phyloP scores from a whole-genome alignment of 2,113 vertebrate genomes.

The Jacana jacana region DNA sequence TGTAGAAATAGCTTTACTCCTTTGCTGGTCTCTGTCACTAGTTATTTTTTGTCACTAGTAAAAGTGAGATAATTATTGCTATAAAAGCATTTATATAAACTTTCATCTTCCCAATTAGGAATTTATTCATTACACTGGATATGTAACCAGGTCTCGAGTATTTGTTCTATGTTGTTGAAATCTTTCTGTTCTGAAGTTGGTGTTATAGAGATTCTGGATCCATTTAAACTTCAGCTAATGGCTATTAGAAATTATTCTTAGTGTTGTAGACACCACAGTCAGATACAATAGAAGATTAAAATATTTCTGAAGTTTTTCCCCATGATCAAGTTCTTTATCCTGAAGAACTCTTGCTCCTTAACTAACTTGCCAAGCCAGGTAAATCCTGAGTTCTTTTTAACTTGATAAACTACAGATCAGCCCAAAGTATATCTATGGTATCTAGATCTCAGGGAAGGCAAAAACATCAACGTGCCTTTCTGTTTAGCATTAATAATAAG shows the following conservation, averaged over 20 bases:
- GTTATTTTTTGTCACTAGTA: no score
- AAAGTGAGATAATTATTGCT: not conserved
- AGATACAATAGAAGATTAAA: not conserved
- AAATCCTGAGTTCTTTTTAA: not conserved
- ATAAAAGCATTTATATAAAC: not conserved
- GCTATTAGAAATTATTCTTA: not conserved
- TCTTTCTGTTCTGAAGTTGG: not conserved
- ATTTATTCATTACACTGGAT: not conserved
- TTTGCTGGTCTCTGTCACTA: not conserved
- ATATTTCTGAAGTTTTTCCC: not conserved
- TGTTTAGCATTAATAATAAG: not conserved
- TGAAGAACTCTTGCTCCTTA: not conserved
- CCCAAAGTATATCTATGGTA: not conserved
- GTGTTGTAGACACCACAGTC: not conserved
- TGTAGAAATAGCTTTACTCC: not conserved
- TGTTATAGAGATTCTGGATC: not conserved
- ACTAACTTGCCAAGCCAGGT: not conserved
- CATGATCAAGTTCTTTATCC: not conserved
- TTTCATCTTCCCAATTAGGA: not conserved
- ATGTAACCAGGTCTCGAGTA: not conserved
- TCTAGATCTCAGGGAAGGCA: not conserved
- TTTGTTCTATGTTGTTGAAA: not conserved
- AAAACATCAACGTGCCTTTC: not conserved
- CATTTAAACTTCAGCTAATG: not conserved
- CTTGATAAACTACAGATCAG: not conserved